These are phyloP conservation scores for Megaceryle maxima DNA, from an alignment of 2,113 vertebrate species.

Conservation along the genomic window DNA sequence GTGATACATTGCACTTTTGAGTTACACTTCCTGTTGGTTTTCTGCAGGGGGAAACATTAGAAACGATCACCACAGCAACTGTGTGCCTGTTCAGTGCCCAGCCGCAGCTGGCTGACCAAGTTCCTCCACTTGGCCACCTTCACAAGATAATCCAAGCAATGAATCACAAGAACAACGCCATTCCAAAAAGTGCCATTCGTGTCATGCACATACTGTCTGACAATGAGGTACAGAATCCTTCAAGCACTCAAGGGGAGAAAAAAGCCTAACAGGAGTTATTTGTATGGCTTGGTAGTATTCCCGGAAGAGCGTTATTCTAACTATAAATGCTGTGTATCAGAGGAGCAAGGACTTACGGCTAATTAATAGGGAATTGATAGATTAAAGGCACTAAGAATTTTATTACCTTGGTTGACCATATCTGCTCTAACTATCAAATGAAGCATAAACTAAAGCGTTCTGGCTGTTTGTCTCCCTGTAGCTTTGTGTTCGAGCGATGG, in stretches of 20 bases:
- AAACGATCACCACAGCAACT: slow-evolving; percentile 92
- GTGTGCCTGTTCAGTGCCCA: slow-evolving; percentile 94
- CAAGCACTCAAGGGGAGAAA: not conserved
- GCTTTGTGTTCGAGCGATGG: slow-evolving; percentile 96
- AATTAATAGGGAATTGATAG: not conserved
- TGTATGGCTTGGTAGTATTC: not conserved
- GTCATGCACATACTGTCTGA: slow-evolving; percentile 92
- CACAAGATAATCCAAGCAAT: slow-evolving; percentile 92
- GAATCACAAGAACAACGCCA: slow-evolving; percentile 93
- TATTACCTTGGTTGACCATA: not conserved
- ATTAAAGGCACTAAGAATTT: not conserved
- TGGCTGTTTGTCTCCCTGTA: slow-evolving; percentile 34
- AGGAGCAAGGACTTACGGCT: not conserved
- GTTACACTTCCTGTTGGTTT: not conserved
- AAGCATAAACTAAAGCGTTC: not conserved
- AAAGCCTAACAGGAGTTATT: not conserved
- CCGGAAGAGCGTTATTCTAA: not conserved
- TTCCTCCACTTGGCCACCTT: slow-evolving; percentile 94
- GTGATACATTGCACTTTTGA: not conserved
- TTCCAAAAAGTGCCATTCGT: slow-evolving; percentile 95
- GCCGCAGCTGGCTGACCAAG: slow-evolving; percentile 93
- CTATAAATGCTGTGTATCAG: not conserved
- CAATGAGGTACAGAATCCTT: slow-evolving; percentile 85
- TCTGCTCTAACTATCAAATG: not conserved
- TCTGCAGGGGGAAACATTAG: slow-evolving; percentile 91